Base-by-base conservation (phyloP, 2,888 invertebrate species). In the Zaprionus bogoriensis region DNA sequence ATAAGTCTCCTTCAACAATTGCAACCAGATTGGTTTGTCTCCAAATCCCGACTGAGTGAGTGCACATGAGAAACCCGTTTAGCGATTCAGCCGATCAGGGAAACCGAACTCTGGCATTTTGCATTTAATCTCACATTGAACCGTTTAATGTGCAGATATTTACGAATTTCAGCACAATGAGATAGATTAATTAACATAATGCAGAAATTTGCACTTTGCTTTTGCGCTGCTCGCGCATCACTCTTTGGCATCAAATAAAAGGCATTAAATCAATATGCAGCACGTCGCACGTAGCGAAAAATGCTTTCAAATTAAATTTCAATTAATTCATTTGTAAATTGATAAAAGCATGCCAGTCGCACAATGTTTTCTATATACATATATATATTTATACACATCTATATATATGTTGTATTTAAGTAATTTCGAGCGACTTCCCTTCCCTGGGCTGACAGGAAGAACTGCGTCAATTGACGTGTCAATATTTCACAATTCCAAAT, bases 241-340 rank as follows among this genome's bases (percentile, higher is more conserved):
- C 22, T 19, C 19, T 55, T 17, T 25, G 6, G 7, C 10, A 12
- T 45, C 44, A 51, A 44, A 17, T 59, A 23, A 46, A 27, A 20
- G 19, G 19, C 17, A 51, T 53, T 65, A 55, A 71, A 60, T 65
- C 46, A 44, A 67, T 57, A 52, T 46, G 12, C 12, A 41, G n/a
- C n/a, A n/a, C n/a, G n/a, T n/a, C n/a, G n/a, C n/a, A n/a, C n/a
- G n/a, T n/a, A n/a, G n/a, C n/a, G n/a, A n/a, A n/a, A n/a, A n/a
- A n/a, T n/a, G 32, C 9, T 62, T 66, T 65, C 42, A 47, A 52
- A 70, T 67, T 67, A 66, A 67, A 61, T 63, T 63, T 45, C 63
- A 73, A 74, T 73, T 73, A 77, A 75, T 64, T 55, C 57, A 58
- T 67, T 70, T 55, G 41, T 38, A 27, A 54, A 52, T 23, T 58